Evolutionary conservation across 2,797 vertebrate species (phyloP), one percentile per base, ranked within the genome.

Genomic region (Channa striata): DNA sequence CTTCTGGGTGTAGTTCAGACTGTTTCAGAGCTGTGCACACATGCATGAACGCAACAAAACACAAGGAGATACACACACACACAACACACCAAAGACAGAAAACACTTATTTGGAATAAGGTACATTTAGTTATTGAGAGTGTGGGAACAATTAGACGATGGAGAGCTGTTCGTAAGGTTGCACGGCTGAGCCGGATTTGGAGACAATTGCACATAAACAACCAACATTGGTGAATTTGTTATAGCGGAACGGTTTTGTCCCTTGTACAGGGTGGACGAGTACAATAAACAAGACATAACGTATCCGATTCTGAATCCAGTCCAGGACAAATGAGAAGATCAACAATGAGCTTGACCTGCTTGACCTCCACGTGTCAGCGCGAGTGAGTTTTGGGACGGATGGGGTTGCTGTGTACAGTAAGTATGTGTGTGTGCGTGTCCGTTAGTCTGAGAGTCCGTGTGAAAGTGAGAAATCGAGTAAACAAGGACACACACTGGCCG

Each of bases 291-390:
- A 65, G 49, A 66, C 30, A 51, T 17, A 30, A 57, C 71, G 53
- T 60, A 25, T 52, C 33, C 23, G 11, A n/a, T 16, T 43, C 42
- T 43, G 42, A 53, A 57, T 39, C 59, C 36, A 47, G 44, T 39
- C 57, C 57, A 57, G 47, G 54, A 52, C 43, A 82, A 77, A 79
- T 72, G 14, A 78, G 71, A 48, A 52, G 49, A 58, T 47, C 14
- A 20, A 68, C 57, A 62, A 62, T 65, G 57, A 51, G 40, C 71
- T 78, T 80, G 72, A 86, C 76, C 84, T 5, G 11, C 48, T 77
- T 54, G 53, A 86, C 82, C 74, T 74, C 34, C 60, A 80, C 67
- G 62, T 78, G 77, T 83, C 73, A 71, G 56, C 65, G 64, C 70
- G 60, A 53, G 68, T 72, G 53, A 58, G 68, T 54, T 69, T 56